Base-by-base conservation (phyloP, 2,797 vertebrate genomes). In the Novumbra hubbsi region DNA sequence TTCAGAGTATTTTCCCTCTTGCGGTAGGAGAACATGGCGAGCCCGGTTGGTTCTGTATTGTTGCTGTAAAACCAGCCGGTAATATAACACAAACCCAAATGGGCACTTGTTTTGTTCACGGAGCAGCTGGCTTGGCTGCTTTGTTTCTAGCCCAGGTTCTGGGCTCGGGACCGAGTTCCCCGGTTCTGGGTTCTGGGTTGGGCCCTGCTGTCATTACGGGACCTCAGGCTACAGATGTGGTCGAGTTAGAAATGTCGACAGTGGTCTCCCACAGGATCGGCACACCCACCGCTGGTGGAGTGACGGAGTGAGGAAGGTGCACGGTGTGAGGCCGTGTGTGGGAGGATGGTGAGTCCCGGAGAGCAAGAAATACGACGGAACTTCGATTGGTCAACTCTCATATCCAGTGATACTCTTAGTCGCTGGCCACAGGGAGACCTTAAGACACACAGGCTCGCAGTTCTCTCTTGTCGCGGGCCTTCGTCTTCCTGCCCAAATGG, bases 101-200 rank as follows among this genome's bases (percentile, higher is more conserved):
- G 73, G 69, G 72, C 49, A 21, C 52, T 73, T 57, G 74, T 68
- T 87, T 79, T 86, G 75, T 68, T 87, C 78, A 87, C 87, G 85
- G 80, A 87, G 87, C 89, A 91, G 90, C 88, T 92, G 88, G 55
- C 88, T 86, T 84, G 68, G 76, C 85, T 75, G 79, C 84, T 78
- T 78, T 34, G 16, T 9, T 67, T 67, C 65, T 41, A n/a, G 65
- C 19, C 34, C 65, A 32, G 64, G 32, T 66, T 66, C 64, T 66
- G 60, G 62, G 28, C 62, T 64, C 27, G 17, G 30, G 62, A 27
- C 27, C 62, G 62, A 28, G 41, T 72, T 68, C 79, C 76, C n/a
- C 1, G 24, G 0, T 69, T 80, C 74, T 81, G 73, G 73, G 81
- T 87, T 88, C 80, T 8, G 80, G 83, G 27, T 73, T 79, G 48